phyloP scores from a whole-genome alignment of 2,888 invertebrate genomes.

The Apamea sordens region DNA sequence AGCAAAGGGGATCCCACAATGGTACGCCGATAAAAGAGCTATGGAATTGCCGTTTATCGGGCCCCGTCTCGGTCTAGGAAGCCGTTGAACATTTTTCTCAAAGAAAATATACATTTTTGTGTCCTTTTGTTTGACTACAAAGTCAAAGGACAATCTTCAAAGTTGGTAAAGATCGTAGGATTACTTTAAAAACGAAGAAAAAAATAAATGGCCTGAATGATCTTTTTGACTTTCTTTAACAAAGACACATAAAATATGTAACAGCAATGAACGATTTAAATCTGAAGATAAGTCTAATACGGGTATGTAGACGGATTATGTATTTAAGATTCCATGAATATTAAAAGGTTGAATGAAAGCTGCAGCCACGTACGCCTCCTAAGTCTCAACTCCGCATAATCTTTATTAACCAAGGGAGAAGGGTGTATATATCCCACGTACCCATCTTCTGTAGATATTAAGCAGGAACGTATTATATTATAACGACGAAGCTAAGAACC shows the following conservation, averaged over 20 bases:
- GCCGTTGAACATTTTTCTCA: conserved; percentile 11
- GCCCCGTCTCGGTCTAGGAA: neutral
- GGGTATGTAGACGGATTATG: conserved; percentile 45
- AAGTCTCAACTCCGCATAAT: conserved; percentile 55
- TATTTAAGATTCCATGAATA: conserved; percentile 65
- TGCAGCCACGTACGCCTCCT: conserved; percentile 30
- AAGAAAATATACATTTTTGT: conserved; percentile 24
- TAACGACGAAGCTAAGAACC: conserved; percentile 46
- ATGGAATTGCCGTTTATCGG: conserved; percentile 30
- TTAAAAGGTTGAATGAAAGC: conserved; percentile 56
- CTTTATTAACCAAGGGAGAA: conserved; percentile 56
- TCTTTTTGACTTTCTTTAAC: conserved; percentile 20
- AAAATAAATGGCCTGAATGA: conserved; percentile 29
- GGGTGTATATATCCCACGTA: conserved; percentile 43
- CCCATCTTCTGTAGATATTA: conserved; percentile 54
- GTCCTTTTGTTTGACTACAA: conserved; percentile 33
- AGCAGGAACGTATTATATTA: conserved; percentile 42
- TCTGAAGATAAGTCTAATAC: conserved; percentile 35
- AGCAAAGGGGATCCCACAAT: conserved; percentile 21
- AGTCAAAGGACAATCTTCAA: conserved; percentile 2
- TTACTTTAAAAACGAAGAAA: conserved; percentile 20
- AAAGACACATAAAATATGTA: conserved; percentile 22
- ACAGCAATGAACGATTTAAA: conserved; percentile 46
- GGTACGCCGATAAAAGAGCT: conserved; percentile 35
- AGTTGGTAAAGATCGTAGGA: conserved; percentile 20